Percentiles rank a stretch among this genome's conserved stretches.
Conservation (phyloP, 2,888 invertebrate genomes). For the Philonicus albiceps region DNA sequence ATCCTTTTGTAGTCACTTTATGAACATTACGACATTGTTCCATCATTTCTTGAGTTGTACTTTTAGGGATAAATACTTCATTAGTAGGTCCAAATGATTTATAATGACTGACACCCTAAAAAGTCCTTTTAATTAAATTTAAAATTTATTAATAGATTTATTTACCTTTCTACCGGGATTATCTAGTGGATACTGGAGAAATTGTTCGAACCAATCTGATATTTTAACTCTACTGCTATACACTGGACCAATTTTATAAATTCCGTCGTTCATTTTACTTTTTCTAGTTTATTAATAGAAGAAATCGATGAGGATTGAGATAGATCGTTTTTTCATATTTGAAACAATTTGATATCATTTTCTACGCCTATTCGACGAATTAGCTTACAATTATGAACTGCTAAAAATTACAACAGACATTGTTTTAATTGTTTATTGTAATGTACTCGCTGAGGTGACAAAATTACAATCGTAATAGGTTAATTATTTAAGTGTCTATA, state of each 20-base stretch:
- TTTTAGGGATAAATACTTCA: slow-evolving; percentile 14
- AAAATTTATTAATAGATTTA: not conserved
- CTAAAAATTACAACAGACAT: too few species aligned
- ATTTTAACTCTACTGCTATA: not conserved
- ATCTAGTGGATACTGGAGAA: not conserved
- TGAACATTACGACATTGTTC: not conserved
- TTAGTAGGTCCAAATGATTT: not conserved
- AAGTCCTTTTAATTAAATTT: not conserved
- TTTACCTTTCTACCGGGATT: not conserved
- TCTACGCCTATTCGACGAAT: not conserved
- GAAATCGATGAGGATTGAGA: not conserved
- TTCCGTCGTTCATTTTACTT: not conserved
- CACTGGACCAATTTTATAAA: not conserved
- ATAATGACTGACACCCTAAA: not conserved
- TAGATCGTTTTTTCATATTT: too few species aligned
- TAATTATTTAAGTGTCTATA: too few species aligned
- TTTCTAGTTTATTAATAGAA: not conserved
- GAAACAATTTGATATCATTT: not conserved
- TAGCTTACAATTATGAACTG: not conserved
- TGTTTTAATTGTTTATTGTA: too few species aligned
- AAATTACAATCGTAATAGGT: too few species aligned
- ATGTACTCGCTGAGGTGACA: too few species aligned
- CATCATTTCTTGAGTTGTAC: not conserved
- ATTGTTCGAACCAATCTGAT: not conserved
- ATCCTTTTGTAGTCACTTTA: not conserved